Evolutionary conservation across 2,888 invertebrate species (phyloP), one percentile per base, ranked within the genome.

Genomic region (Abrostola tripartita): DNA sequence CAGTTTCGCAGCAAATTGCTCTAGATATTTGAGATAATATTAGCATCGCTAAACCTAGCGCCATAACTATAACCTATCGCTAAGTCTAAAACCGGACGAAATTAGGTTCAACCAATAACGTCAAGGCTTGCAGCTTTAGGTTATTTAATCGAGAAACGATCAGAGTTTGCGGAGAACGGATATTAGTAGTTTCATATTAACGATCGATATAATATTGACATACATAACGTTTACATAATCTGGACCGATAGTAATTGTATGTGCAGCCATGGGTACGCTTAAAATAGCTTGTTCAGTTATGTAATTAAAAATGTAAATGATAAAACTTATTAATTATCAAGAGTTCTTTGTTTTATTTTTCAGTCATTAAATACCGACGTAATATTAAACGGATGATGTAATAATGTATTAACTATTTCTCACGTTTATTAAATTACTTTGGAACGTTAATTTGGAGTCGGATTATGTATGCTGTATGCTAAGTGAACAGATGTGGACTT

Each of bases 1-100:
- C 40, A 69, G 81, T 81, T 68, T 74, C 68, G 68, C 63, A 53
- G 61, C 62, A 64, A 61, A 65, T 70, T 71, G 58, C 49, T 66
- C 66, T 52, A 54, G 61, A 71, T 74, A 67, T 68, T 68, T 61
- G 68, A 65, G 59, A 69, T 63, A 57, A 56, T 67, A 74, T 74
- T 66, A 65, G 54, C 59, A 71, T 71, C 52, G 71, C 41, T 65
- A 60, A 68, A 44, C 59, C n/a, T n/a, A n/a, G n/a, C n/a, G n/a
- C n/a, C n/a, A n/a, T n/a, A n/a, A n/a, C n/a, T n/a, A n/a, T n/a
- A n/a, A n/a, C n/a, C n/a, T n/a, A n/a, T n/a, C n/a, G n/a, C n/a
- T n/a, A n/a, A n/a, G 52, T 60, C 68, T 50, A 52, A 50, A 6
- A 11, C 64, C 51, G 61, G 44, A 65, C 71, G 65, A 52, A 64